Base-by-base conservation (phyloP, 2,797 vertebrate species). In the Remorina albescens region DNA sequence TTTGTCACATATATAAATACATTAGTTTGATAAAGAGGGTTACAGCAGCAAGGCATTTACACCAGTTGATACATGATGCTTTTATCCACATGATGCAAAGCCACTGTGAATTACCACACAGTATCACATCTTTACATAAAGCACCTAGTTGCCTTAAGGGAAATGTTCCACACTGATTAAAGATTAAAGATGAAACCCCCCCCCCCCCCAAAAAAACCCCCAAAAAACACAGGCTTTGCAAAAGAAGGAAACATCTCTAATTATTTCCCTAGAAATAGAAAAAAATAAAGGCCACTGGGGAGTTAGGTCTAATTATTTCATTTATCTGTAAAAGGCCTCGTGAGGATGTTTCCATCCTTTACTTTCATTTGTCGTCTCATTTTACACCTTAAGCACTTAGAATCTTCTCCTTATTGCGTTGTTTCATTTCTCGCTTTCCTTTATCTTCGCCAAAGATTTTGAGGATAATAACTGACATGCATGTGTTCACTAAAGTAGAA, bases 261-360 rank as follows among this genome's bases (percentile, higher is more conserved):
- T 94, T 95, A 94, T 94, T 94, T 93, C 86, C 78, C 83, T 84
- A 73, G 84, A 94, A 95, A 93, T 93, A 83, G 93, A 94, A 92
- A 91, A 89, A 90, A 91, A 70, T 90, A 77, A 82, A 78, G 80
- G 89, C 87, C 93, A 92, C 90, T 74, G 72, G 92, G 93, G 94
- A 94, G 85, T 84, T 86, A 80, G 68, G 78, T 89, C 90, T 95
- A 94, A 95, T 94, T 93, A 94, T 95, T 94, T 95, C 87, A 95
- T 95, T 95, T 94, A 93, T 94, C 93, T 91, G 80, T 93, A 92
- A 94, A 91, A 91, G 91, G 89, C 84, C 92, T 93, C 89, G 51
- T 89, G 91, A 91, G 93, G 89, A 92, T 88, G 80, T 87, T 87
- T 89, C 74, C 81, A 76, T 71, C 73, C 71, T 88, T 91, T 91